Evolutionary conservation across 2,797 vertebrate genomes (phyloP), one percentile per base, ranked within the genome.

Genomic region (Coregonus ussuriensis): DNA sequence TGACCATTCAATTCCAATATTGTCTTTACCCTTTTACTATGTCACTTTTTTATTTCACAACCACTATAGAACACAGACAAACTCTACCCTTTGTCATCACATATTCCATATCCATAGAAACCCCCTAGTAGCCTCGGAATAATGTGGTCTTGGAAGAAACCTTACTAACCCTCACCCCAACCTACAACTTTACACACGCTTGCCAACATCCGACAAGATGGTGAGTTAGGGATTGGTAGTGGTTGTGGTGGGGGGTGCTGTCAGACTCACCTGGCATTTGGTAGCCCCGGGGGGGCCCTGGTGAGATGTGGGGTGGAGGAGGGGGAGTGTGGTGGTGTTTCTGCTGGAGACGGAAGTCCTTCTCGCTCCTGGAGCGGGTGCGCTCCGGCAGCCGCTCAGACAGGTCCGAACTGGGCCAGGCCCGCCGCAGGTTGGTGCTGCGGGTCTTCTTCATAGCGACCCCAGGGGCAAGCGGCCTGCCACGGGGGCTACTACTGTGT

Each of bases 331-430:
- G 95, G 87, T 95, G 96, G 89, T 95, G 96, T 89, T 96, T 96
- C 92, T 96, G 31, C 52, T 53, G 95, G 88, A 95, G 92, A 80
- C 95, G 95, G 91, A 96, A 96, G 94, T 97, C 96, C 93, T 96
- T 97, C 85, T 97, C 96, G 87, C 96, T 96, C 89, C 96, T 95
- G 91, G 96, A 96, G 88, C 94, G 91, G 91, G 95, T 91, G 88
- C 94, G 95, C 81, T 97, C 96, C 13, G 95, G 94, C 92, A 95
- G 94, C 93, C 95, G 94, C 90, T 96, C 96, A 9, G 96, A 95
- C 89, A 95, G 95, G 88, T 96, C 96, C 68, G 95, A 93, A 92
- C 95, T 95, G 85, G 95, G 95, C 95, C 96, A 96, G 85, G 95
- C 95, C 87, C 95, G 94, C 91, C 96, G 94, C 89, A 96, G 91